phyloP scores from a whole-genome alignment of 2,113 vertebrate genomes.

The Engystomops pustulosus region DNA sequence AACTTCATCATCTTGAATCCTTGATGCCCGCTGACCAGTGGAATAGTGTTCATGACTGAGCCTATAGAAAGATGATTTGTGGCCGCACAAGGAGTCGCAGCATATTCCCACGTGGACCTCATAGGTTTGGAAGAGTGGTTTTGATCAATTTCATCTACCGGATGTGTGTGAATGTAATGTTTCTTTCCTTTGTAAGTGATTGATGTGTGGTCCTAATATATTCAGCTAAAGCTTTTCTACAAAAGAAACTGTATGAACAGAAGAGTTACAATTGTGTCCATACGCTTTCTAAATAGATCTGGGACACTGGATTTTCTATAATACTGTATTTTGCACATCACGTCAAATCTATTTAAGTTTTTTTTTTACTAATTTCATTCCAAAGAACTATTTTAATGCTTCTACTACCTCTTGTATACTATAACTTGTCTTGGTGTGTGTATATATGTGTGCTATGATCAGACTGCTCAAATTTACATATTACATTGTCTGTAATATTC shows the following conservation, averaged over 20 bases:
- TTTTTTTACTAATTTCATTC: background rate
- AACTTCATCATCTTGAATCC: slow-evolving; percentile 16
- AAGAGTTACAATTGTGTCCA: too few relatives aligned
- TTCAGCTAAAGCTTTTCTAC: background rate
- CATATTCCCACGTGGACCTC: background rate
- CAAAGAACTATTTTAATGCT: slow-evolving; percentile 20
- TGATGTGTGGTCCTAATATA: background rate
- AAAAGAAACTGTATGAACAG: background rate
- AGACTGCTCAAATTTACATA: background rate
- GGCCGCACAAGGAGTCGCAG: background rate
- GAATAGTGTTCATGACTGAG: background rate
- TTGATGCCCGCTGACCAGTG: background rate
- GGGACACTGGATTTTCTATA: too few relatives aligned
- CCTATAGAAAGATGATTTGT: background rate
- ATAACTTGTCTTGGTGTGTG: background rate
- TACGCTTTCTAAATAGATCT: too few relatives aligned
- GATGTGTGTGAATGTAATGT: background rate
- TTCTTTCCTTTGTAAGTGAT: background rate
- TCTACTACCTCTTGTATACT: slow-evolving; percentile 15
- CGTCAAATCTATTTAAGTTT: background rate
- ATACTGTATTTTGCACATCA: slow-evolving; percentile 39
- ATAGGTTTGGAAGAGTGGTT: background rate
- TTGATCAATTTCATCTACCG: background rate
- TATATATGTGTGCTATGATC: background rate
- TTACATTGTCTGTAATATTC: background rate